Base-by-base conservation (phyloP, 2,797 vertebrate genomes). In the Peromyscus nudipes region DNA sequence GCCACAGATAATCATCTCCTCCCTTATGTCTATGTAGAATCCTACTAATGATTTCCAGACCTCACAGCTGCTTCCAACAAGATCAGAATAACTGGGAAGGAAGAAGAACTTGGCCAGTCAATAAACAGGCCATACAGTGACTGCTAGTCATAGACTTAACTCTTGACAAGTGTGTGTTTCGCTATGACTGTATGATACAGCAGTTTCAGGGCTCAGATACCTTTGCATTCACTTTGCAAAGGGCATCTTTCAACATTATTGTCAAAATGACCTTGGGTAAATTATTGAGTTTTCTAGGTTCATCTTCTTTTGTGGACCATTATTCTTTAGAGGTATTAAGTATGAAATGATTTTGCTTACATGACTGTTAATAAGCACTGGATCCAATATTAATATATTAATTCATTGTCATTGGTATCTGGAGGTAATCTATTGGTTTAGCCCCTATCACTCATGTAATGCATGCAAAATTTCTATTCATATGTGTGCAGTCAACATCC, bases 21-120 rank as follows among this genome's bases (percentile, higher is more conserved):
- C 10, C 73, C 4, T 71, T 34, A 3, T 40, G 34, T 14, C 29
- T 21, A 84, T 25, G 6, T 27, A 0, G 77, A 62, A 71, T 8
- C 17, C 34, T 27, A 80, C 43, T 93, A 79, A 95, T 43, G n/a
- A 81, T 67, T 88, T 97, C 75, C 57, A 85, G n/a, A 90, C 60
- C 69, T 84, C 55, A 52, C n/a, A 19, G 85, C 69, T 86, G 62
- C 57, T 91, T 91, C 64, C 52, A 77, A 21, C 1, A 3, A 91
- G 4, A 11, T 69, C 46, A 43, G 25, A 40, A 62, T 49, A 80
- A 79, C 11, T 67, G 29, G 57, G 87, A 49, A 4, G 27, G n/a
- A 85, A 86, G 57, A 14, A 79, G 6, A 89, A 75, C 17, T 69
- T 85, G 6, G 8, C 31, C 43, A 37, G 31, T 13, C 5, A 55